phyloP scores from a whole-genome alignment of 2,113 vertebrate species.

The Hystrix cristata region DNA sequence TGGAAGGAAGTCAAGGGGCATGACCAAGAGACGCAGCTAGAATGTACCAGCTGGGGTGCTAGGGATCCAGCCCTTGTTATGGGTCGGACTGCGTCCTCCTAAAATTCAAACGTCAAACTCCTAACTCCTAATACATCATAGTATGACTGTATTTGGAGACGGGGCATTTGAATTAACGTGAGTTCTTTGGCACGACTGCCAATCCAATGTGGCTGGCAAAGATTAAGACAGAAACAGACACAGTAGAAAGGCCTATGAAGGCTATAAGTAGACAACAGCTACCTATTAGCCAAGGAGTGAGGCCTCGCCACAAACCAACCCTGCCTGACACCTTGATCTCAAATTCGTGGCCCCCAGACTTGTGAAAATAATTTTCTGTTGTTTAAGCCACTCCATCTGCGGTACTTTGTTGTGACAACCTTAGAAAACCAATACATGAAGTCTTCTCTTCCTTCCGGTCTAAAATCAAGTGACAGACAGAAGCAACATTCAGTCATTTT shows the following conservation, averaged over 20 bases:
- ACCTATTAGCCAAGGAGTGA: not conserved
- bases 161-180: not conserved
- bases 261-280: not conserved
- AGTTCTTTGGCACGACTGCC: not conserved
- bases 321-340: not conserved
- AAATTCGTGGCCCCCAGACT: not conserved
- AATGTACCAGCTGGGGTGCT: not conserved
- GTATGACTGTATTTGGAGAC: not conserved
- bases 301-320: not conserved
- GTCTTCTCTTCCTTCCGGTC: not conserved
- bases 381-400: not conserved
- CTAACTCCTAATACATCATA: not conserved
- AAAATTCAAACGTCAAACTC: not conserved
- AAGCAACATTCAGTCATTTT: not conserved
- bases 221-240: not conserved
- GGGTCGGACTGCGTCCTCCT: not conserved
- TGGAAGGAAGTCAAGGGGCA: not conserved
- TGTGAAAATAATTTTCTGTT: not conserved
- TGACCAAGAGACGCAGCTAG: not conserved
- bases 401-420: not conserved
- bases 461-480: not conserved
- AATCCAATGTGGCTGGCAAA: not conserved
- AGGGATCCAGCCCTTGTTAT: not conserved
- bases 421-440: not conserved
- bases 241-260: not conserved